Percentiles rank a stretch among this genome's conserved stretches.
phyloP scores from a whole-genome alignment of 2,797 vertebrate genomes.

The Momotus momota region DNA sequence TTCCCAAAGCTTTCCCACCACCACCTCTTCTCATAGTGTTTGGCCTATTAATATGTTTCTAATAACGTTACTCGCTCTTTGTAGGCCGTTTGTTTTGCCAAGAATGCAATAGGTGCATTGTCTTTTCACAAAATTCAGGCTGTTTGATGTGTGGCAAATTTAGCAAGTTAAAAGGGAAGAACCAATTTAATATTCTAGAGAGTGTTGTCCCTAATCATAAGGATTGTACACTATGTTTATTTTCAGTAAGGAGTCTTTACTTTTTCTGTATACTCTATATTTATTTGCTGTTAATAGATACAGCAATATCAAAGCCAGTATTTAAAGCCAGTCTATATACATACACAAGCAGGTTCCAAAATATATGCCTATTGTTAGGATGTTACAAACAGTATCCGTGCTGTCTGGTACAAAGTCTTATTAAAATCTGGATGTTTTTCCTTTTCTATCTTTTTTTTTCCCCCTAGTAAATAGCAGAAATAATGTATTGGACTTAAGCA shows the following conservation, averaged over 20 bases:
- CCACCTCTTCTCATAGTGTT: neutral
- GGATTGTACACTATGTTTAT: neutral
- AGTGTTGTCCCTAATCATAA: neutral
- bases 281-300: neutral
- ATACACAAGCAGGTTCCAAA: neutral
- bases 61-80: neutral
- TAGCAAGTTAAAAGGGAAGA: neutral
- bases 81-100: neutral
- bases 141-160: neutral
- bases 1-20: neutral
- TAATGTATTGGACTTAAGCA: constrained; percentile 85
- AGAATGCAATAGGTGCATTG: neutral
- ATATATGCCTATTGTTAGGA: neutral
- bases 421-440: neutral
- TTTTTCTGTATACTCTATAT: neutral
- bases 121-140: neutral
- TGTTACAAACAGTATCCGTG: neutral
- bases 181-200: neutral
- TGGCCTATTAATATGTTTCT: neutral
- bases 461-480: constrained; percentile 78
- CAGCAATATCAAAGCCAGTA: neutral
- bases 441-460: neutral
- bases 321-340: neutral
- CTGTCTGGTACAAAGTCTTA: neutral
- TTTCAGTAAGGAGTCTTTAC: neutral